Conservation (phyloP, 2,113 vertebrate species). For the Cebus imitator region DNA sequence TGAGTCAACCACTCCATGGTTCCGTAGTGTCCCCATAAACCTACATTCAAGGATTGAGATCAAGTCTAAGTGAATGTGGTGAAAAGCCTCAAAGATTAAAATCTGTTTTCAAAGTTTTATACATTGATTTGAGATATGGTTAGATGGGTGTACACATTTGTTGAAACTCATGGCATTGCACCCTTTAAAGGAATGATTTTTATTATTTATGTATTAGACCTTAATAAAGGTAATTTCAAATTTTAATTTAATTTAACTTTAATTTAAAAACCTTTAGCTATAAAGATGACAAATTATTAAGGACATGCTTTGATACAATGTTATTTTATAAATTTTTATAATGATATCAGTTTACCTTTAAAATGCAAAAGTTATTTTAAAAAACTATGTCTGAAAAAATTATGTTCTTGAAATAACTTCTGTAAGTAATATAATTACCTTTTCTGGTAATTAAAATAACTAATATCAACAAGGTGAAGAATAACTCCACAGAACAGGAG, state of each 20-base stretch:
- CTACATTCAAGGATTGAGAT: not conserved
- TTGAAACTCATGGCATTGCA: not conserved
- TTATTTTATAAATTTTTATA: not conserved
- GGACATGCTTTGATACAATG: not conserved
- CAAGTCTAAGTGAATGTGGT: too few relatives aligned
- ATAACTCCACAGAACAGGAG: not conserved
- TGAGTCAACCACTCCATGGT: not conserved
- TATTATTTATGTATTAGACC: not conserved
- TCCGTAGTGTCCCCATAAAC: accelerated
- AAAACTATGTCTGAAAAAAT: not conserved
- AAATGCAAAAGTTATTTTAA: not conserved
- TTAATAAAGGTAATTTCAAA: not conserved
- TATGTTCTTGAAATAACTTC: not conserved
- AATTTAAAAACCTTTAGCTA: not conserved
- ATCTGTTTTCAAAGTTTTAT: not conserved
- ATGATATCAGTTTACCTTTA: not conserved
- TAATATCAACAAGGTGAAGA: not conserved
- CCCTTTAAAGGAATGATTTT: not conserved
- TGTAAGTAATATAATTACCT: not conserved
- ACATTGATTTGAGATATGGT: not conserved
- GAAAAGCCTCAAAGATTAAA: not conserved
- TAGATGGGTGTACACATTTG: not conserved
- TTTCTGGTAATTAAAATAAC: not conserved
- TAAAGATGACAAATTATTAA: not conserved
- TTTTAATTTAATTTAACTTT: not conserved